Percentiles rank a stretch among this genome's conserved stretches.
Evolutionary conservation across 2,888 invertebrate genomes (phyloP).

Genomic region (Rhyacophila evoluta): DNA sequence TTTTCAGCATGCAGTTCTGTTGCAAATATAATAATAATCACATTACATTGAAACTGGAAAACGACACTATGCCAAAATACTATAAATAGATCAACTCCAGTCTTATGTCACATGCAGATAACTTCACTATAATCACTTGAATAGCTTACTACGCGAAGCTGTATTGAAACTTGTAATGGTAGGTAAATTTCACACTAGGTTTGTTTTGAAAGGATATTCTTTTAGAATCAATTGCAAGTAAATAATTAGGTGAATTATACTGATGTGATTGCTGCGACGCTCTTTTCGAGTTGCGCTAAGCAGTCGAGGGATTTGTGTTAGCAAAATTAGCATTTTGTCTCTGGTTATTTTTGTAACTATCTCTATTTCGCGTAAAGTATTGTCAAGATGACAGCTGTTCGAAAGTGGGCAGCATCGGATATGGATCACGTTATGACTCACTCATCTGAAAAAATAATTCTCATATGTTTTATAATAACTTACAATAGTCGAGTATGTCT

Average conservation of each 20-base stretch:
- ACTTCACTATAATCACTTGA: not conserved
- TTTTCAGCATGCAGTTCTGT: conserved; percentile 50
- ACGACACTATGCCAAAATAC: not conserved
- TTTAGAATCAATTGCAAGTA: not conserved
- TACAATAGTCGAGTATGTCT: not conserved
- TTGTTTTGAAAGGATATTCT: not conserved
- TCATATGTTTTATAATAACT: not conserved
- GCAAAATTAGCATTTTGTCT: conserved; percentile 33
- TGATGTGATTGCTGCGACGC: conserved; percentile 15
- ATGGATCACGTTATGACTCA: conserved; percentile 3
- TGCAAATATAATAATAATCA: not conserved
- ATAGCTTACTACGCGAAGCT: not conserved
- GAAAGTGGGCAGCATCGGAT: not conserved
- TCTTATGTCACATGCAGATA: not conserved
- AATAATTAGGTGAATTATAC: not conserved
- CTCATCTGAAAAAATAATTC: not conserved
- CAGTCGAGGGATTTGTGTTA: conserved; percentile 27
- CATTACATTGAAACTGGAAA: not conserved
- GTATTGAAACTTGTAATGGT: not conserved
- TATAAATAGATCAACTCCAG: not conserved
- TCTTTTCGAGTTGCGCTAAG: conserved; percentile 27
- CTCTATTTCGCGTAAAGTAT: conserved; percentile 36
- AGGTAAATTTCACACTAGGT: not conserved
- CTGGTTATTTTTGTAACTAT: conserved; percentile 37
- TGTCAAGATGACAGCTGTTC: conserved; percentile 29